Evolutionary conservation across 2,113 vertebrate species (phyloP), one percentile per base, ranked within the genome.

Genomic region (Calyptommatus sinebrachiatus): DNA sequence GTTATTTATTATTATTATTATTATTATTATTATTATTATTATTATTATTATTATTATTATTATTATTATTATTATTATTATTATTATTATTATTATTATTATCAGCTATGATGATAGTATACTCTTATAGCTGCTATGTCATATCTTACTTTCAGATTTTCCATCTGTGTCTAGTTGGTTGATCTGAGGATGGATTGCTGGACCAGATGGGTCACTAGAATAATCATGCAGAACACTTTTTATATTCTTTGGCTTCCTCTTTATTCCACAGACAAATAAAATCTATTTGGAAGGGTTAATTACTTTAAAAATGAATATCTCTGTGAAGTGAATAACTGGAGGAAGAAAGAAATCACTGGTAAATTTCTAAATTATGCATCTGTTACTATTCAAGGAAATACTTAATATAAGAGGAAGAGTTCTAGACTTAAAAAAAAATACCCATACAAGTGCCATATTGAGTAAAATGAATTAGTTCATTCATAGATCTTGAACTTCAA

Each of bases 381-480:
- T 20, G 26, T n/a, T 24, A 53, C 45, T 24, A 35, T 61, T 48
- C 66, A 71, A 65, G 50, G 31, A 74, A 48, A 18, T 4, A 67
- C 24, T 66, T 71, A 71, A 60, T 41, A 29, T 62, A 26, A 28
- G 29, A 26, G 57, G 48, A 62, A 46, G 28, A 66, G 63, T 26
- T 60, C 14, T 72, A 53, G 24, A 53, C 22, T 16, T 57, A 18
- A 7, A 26, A 45, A n/a, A 22, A 65, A 77, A 29, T n/a, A 11
- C 5, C 46, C 62, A 81, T 61, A 83, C 62, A 83, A 73, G 35
- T 35, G 63, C n/a, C 18, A 21, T 73, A 68, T 73, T 83, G 73
- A 78, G 41, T 73, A 69, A 83, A 83, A 68, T 78, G 81, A 83
- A 73, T 73, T 73, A 68, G 63, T 35, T 73, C 70, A 73, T 83